Base-by-base conservation (phyloP, 2,888 invertebrate genomes). In the Megalurothrips usitatus region DNA sequence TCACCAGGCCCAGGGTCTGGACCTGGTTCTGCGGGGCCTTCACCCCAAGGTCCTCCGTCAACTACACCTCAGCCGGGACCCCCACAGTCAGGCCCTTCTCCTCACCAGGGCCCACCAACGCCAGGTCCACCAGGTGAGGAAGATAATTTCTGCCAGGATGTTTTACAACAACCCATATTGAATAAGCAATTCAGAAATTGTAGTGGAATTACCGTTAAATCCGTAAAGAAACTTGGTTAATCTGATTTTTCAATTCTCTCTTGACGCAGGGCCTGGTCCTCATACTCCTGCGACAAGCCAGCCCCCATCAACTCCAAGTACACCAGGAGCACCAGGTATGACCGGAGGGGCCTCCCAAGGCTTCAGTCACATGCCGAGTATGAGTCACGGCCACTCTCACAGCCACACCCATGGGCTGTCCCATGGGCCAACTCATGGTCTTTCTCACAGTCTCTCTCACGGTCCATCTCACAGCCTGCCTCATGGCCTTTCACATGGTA, bases 251-350 rank as follows among this genome's bases (percentile, higher is more conserved):
- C 6, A 6, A 9, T 9, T 75, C 26, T 10, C 26, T 23, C 26
- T 75, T 23, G 11, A 6, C 26, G 8, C 12, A 75, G 68, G 68
- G 23, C 68, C 68, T 75, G 68, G 68, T 23, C 68, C 68, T 12
- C 68, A 26, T 75, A 75, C 68, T 75, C 68, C 68, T 26, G 68
- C 68, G 12, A 75, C 68, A 26, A 75, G 68, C 26, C 68, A 75
- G 26, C 68, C 68, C 26, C 68, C 68, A 26, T 75, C 68, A 12
- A 75, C 68, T 26, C 68, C 68, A 75, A 75, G 68, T 26, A 75
- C 68, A 23, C 68, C 68, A 75, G 68, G 68, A 23, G 68, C 68
- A 75, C 68, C 68, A 75, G 68, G 68, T 75, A 75, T 75, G 68
- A 75, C 68, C 68, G 68, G 68, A 75, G 68, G 68, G 12, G 23